These are phyloP conservation scores for Hyaena hyaena DNA, from an alignment of 2,113 vertebrate species.

Conservation along the genomic window DNA sequence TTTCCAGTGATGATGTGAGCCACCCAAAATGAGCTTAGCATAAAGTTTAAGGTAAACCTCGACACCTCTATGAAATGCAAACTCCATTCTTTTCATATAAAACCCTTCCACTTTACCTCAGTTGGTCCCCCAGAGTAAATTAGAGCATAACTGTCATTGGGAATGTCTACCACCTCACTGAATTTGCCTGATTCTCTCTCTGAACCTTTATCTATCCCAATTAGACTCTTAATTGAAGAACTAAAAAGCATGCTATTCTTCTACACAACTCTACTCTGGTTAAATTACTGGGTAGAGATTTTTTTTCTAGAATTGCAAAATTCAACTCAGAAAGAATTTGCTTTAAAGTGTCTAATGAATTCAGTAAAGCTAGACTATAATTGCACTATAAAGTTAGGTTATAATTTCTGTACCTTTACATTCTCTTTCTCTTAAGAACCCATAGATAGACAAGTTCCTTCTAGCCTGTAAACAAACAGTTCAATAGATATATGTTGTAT, in stretches of 20 bases:
- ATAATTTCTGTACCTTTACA: neutral
- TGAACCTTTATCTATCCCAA: neutral
- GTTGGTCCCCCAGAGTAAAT: neutral
- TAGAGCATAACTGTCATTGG: neutral
- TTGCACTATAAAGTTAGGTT: neutral
- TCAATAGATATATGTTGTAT: neutral
- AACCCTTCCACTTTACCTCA: neutral
- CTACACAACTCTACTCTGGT: neutral
- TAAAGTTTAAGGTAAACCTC: slow-evolving; percentile 27
- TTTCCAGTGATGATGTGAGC: neutral
- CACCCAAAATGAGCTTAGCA: neutral
- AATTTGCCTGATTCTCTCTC: neutral
- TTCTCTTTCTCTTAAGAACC: neutral
- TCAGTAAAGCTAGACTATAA: neutral
- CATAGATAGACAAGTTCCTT: neutral
- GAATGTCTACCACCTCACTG: neutral
- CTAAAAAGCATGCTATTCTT: neutral
- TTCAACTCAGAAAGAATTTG: neutral
- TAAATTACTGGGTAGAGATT: neutral
- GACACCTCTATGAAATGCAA: neutral
- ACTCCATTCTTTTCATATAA: neutral
- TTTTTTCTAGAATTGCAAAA: neutral
- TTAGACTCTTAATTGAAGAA: neutral
- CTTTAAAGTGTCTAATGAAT: neutral
- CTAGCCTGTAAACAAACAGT: neutral